phyloP scores from a whole-genome alignment of 2,888 invertebrate genomes.

The Galerucella pusilla region DNA sequence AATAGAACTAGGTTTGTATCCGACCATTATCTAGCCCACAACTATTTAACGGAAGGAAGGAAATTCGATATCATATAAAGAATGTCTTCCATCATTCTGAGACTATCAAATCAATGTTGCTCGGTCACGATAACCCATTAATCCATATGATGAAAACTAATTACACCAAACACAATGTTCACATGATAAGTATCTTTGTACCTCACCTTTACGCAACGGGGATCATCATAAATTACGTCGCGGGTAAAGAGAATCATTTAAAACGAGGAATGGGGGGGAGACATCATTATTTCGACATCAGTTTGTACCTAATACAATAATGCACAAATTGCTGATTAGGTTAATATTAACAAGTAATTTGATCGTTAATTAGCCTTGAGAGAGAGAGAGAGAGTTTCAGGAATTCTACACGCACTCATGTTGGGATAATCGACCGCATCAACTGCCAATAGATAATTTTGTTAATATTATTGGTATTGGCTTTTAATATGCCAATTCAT shows the following conservation, averaged over 20 bases:
- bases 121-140: slow-evolving; percentile 37
- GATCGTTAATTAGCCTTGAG: slow-evolving; percentile 37
- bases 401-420: slow-evolving; percentile 27
- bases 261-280: slow-evolving; percentile 10
- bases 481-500: neutral
- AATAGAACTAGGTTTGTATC: neutral
- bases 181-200: slow-evolving; percentile 31
- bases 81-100: slow-evolving; percentile 20
- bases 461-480: neutral
- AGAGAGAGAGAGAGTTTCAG: slow-evolving; percentile 21
- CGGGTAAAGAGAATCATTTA: slow-evolving; percentile 28
- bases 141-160: slow-evolving; percentile 35
- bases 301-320: slow-evolving; percentile 36
- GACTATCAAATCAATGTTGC: slow-evolving; percentile 34
- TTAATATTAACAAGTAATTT: slow-evolving; percentile 36
- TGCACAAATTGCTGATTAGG: slow-evolving; percentile 37
- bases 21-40: slow-evolving; percentile 8
- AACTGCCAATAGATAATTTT: slow-evolving; percentile 5
- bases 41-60: slow-evolving; percentile 15
- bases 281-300: slow-evolving; percentile 28
- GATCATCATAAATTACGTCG: slow-evolving; percentile 23
- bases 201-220: slow-evolving; percentile 24
- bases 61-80: slow-evolving; percentile 25
- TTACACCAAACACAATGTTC: slow-evolving; percentile 30
- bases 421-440: slow-evolving; percentile 11